Evolutionary conservation across 2,888 invertebrate species (phyloP).

Genomic region (Oithona nana): DNA sequence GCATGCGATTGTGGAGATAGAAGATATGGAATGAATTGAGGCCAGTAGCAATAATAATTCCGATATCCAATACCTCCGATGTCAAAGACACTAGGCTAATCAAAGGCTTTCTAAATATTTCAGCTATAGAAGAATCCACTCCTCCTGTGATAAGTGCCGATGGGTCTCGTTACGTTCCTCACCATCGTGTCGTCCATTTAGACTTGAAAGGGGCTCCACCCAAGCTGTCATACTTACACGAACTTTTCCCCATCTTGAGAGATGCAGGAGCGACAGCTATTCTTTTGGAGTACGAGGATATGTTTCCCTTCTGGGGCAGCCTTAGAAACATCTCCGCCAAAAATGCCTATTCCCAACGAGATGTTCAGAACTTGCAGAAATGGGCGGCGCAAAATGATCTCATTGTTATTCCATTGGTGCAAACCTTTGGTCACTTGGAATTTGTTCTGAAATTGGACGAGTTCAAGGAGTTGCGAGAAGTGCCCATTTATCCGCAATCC

Average conservation of each 20-base stretch:
- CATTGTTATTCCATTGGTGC: constrained; percentile 37
- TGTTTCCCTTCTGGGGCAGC: constrained; percentile 36
- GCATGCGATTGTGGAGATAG: no score
- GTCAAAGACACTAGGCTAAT: no score
- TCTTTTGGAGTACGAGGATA: constrained; percentile 41
- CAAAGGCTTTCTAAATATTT: not conserved
- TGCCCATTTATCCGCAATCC: constrained; percentile 40
- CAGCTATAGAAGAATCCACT: not conserved
- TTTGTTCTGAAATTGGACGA: constrained; percentile 53
- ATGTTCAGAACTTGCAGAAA: constrained; percentile 23
- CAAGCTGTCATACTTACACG: constrained; percentile 27
- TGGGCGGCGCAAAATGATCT: constrained; percentile 26
- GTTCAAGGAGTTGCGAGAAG: constrained; percentile 45
- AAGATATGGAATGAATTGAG: no score
- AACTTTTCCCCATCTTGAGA: constrained; percentile 21
- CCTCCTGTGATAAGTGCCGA: constrained; percentile 26
- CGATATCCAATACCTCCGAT: no score
- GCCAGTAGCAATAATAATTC: no score
- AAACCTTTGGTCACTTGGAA: constrained; percentile 37
- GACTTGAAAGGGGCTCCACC: constrained; percentile 37
- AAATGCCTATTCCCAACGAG: constrained; percentile 27
- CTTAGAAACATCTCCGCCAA: constrained; percentile 27
- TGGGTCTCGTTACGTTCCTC: constrained; percentile 29
- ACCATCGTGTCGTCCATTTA: constrained; percentile 28
- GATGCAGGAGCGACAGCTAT: constrained; percentile 30